These are phyloP conservation scores for Siniperca chuatsi DNA, from an alignment of 2,113 vertebrate genomes.

Conservation along the genomic window DNA sequence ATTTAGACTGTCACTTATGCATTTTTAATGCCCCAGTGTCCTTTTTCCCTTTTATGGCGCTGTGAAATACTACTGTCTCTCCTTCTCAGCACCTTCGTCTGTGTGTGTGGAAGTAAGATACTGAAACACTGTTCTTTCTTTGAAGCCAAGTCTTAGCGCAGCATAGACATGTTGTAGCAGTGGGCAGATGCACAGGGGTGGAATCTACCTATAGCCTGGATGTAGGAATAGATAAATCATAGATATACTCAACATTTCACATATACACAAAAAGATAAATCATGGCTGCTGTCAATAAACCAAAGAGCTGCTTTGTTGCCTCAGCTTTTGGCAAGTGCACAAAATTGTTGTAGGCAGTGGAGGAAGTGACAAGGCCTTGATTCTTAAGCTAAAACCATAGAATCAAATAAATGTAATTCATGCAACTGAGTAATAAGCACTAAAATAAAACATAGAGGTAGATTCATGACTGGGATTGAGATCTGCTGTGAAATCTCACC, in stretches of 20 bases:
- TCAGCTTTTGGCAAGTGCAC: constrained; percentile 15
- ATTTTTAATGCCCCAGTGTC: constrained; percentile 84
- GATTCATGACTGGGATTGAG: neutral
- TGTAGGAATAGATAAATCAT: constrained; percentile 31
- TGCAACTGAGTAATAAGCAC: neutral
- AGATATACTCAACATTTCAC: neutral
- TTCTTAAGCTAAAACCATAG: neutral
- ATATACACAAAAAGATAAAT: constrained; percentile 21
- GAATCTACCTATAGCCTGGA: constrained; percentile 20
- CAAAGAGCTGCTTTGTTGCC: constrained; percentile 26
- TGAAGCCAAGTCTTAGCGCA: constrained; percentile 18
- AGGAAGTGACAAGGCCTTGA: neutral
- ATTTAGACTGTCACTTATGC: constrained; percentile 83
- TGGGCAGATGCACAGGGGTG: constrained; percentile 22
- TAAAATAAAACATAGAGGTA: neutral
- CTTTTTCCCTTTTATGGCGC: constrained; percentile 78
- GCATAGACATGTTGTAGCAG: constrained; percentile 14
- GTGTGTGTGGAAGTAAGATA: constrained; percentile 41
- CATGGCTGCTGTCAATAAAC: constrained; percentile 18
- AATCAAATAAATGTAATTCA: neutral
- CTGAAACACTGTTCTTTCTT: constrained; percentile 40
- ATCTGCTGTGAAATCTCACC: neutral
- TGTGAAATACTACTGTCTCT: constrained; percentile 77
- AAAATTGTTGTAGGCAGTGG: constrained; percentile 10
- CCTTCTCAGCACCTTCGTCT: constrained; percentile 44